Percentiles rank a stretch among this genome's conserved stretches.
Conservation (phyloP, 1,140 invertebrate species). For the Nixonia krombeini region DNA sequence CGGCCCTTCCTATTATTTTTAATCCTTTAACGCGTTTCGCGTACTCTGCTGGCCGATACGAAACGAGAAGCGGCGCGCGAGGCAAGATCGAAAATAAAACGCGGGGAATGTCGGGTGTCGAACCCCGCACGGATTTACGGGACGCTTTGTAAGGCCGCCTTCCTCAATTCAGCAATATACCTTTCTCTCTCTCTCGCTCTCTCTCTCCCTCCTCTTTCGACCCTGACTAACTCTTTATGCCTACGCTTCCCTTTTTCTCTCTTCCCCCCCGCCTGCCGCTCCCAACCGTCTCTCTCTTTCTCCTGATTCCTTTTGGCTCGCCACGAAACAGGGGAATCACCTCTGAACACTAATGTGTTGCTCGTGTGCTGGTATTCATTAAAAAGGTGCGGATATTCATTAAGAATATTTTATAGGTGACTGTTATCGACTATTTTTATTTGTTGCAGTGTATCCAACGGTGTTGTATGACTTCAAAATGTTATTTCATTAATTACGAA, state of each 20-base stretch:
- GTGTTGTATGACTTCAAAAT: too few relatives aligned
- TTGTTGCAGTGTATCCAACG: too few relatives aligned
- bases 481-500: too few relatives aligned
- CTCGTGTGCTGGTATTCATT: too few relatives aligned
- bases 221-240: conserved; percentile 43
- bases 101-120: conserved; percentile 69
- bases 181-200: conserved; percentile 47
- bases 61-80: conserved; percentile 21
- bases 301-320: background rate
- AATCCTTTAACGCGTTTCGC: conserved; percentile 61
- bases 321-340: background rate
- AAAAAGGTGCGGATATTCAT: too few relatives aligned
- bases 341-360: too few relatives aligned
- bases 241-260: conserved; percentile 1
- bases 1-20: conserved; percentile 61
- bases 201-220: conserved; percentile 32
- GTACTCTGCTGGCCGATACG: conserved; percentile 29
- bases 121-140: conserved; percentile 71
- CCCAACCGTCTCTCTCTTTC: conserved; percentile 6
- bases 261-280: conserved; percentile 13
- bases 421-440: too few relatives aligned
- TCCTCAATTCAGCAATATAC: conserved; percentile 71
- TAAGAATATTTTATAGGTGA: too few relatives aligned
- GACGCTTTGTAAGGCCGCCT: conserved; percentile 71
- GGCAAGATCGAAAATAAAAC: conserved; percentile 57